Base-by-base conservation (phyloP, 2,888 invertebrate genomes). In the Tigriopus californicus region DNA sequence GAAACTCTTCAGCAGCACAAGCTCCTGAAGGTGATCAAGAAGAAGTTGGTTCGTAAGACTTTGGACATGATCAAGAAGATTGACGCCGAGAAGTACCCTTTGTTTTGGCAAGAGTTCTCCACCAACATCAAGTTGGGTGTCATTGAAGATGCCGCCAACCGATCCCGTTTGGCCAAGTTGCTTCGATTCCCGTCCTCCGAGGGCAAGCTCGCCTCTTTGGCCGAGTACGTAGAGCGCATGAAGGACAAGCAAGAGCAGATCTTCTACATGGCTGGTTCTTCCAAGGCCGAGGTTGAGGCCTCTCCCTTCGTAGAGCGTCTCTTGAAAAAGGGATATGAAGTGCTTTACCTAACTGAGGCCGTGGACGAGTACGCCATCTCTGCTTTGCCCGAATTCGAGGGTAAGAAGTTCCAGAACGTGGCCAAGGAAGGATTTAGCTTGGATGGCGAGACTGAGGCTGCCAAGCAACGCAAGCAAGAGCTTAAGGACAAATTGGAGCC, bases 1-100 rank as follows among this genome's bases (percentile, higher is more conserved):
- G 98, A 98, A 76, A 95, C 90, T 58, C 78, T 98, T 41, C 98
- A 98, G 71, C 98, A 98, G 70, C 94, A 95, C 76, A 98, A 98
- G 72, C 80, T 98, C 10, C 85, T 98, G 68, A 98, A 98, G 74
- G 68, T 69, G 61, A 98, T 99, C 70, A 94, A 94, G 77, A 98
- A 98, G 79, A 99, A 98, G 71, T 76, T 99, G 62, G 87, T 98
- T 15, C 81, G 98, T 55, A 99, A 99, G 73, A 89, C 88, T 8
- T 75, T 97, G 58, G 97, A 97, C 71, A 94, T 97, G 94, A 81
- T 98, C 64, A 95, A 94, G 76, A 98, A 97, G 74, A 80, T 99
- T 62, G 79, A 85, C 58, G 83, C 83, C 62, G 87, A 85, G 55
- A 84, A 88, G 55, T 95, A 88, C 71, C 81, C 83, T 24, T 82